Percentiles rank a stretch among this genome's conserved stretches.
phyloP scores from a whole-genome alignment of 2,797 vertebrate genomes.

The Phyllotis vaccarum region DNA sequence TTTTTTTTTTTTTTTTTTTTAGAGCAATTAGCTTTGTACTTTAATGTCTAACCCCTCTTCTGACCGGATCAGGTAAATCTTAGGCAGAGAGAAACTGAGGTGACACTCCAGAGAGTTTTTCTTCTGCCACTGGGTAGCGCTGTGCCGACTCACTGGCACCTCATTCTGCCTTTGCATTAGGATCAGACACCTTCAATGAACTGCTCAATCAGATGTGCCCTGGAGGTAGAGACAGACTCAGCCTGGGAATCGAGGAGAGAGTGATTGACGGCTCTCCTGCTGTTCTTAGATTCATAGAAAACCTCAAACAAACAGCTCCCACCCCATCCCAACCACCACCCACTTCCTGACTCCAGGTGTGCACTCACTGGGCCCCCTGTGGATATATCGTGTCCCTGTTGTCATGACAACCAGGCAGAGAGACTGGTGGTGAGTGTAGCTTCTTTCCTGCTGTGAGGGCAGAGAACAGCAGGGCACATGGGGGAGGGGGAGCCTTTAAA shows the following conservation, averaged over 20 bases:
- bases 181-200: neutral
- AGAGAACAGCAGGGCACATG: neutral
- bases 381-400: conserved; percentile 62
- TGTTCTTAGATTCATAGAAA: neutral
- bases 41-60: neutral
- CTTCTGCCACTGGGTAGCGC: neutral
- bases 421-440: neutral
- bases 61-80: neutral
- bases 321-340: too few relatives aligned
- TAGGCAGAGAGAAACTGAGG: neutral
- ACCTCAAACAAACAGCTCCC: neutral
- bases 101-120: neutral
- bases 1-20: too few relatives aligned
- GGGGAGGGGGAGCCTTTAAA: neutral
- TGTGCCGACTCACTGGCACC: neutral
- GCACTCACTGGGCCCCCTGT: neutral
- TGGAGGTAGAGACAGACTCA: neutral
- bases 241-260: neutral
- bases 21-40: neutral
- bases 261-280: neutral
- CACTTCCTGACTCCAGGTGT: conserved; percentile 42
- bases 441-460: conserved; percentile 58
- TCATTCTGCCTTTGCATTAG: neutral
- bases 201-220: neutral
- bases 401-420: conserved; percentile 69